A percentile compares a stretch with the other conserved stretches of the same genome.
These are phyloP conservation scores for Melopsittacus undulatus DNA, from an alignment of 2,797 vertebrate genomes.

Conservation along the genomic window DNA sequence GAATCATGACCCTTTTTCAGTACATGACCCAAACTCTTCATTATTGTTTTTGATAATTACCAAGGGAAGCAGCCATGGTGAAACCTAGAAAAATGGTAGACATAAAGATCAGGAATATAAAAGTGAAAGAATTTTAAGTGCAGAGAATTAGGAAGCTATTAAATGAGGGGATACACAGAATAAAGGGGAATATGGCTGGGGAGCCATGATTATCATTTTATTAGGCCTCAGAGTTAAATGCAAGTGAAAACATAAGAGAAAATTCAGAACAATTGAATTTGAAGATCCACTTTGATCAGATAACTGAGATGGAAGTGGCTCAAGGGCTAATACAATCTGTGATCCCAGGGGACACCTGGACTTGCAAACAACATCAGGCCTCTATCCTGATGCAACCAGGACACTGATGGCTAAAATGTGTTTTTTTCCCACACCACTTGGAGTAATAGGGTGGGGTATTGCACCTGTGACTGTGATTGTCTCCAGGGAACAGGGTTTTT, in stretches of 20 bases:
- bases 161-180: not conserved
- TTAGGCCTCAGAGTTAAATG: slow-evolving; percentile 33
- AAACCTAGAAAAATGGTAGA: not conserved
- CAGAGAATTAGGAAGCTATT: slow-evolving; percentile 22
- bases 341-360: not conserved
- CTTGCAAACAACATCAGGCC: not conserved
- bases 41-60: slow-evolving; percentile 1
- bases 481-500: not conserved
- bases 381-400: not conserved
- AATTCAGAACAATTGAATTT: slow-evolving; percentile 12
- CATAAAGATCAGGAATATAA: not conserved
- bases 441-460: not conserved
- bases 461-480: not conserved
- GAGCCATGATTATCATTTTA: not conserved
- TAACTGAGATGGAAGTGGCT: not conserved
- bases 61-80: not conserved
- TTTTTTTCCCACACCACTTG: not conserved
- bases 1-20: not conserved
- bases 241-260: slow-evolving; percentile 22
- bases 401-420: not conserved
- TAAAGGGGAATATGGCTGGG: not conserved
- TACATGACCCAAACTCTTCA: not conserved
- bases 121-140: not conserved
- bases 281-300: not conserved
- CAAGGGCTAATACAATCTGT: not conserved